phyloP scores from a whole-genome alignment of 2,113 vertebrate species.

The Pseudonaja textilis region DNA sequence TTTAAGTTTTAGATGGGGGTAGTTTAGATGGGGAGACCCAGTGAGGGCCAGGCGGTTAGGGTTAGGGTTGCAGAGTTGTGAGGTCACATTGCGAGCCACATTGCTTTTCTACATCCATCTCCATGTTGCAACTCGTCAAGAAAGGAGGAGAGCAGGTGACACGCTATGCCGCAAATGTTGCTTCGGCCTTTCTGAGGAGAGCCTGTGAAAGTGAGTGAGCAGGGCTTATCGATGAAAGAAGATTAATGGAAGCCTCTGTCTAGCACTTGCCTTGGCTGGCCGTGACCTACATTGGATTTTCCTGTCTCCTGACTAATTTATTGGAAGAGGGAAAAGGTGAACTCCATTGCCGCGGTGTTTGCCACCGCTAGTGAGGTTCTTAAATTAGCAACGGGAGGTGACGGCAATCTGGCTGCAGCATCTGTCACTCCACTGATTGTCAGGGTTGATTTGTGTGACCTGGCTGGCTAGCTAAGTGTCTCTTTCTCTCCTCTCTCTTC shows the following conservation, averaged over 20 bases:
- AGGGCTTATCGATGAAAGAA: neutral
- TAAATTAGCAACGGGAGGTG: constrained; percentile 1
- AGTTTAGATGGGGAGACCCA: neutral
- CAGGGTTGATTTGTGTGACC: neutral
- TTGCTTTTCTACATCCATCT: neutral
- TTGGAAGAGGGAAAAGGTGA: constrained; percentile 9
- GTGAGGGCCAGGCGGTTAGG: too few relatives aligned
- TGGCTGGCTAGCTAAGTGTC: neutral
- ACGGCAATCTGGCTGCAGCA: neutral
- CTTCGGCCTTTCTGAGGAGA: neutral
- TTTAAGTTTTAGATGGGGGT: neutral
- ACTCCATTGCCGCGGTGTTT: neutral
- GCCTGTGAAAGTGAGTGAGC: neutral
- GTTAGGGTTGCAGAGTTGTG: neutral
- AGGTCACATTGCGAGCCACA: neutral
- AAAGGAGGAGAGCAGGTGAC: neutral
- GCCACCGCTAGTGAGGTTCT: constrained; percentile 9
- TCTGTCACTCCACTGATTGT: neutral
- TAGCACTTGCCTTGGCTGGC: neutral
- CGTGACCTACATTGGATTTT: neutral
- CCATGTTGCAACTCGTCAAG: neutral
- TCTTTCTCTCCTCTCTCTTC: neutral
- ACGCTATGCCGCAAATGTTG: neutral
- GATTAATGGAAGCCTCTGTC: neutral
- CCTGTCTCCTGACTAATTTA: constrained; percentile 19